phyloP scores from a whole-genome alignment of 2,113 vertebrate species.

The Campylorhamphus procurvoides region DNA sequence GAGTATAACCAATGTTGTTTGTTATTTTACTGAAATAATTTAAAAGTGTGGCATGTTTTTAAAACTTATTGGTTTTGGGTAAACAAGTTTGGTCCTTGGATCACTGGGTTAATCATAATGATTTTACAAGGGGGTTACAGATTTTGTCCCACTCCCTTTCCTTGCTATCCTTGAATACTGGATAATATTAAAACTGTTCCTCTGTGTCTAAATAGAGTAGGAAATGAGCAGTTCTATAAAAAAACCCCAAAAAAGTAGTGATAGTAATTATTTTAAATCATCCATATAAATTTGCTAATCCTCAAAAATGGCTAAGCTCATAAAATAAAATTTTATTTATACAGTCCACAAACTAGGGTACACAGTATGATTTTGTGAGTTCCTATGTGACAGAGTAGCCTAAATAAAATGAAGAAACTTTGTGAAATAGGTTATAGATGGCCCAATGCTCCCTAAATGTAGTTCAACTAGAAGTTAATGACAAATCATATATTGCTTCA shows the following conservation, averaged over 20 bases:
- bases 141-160: not conserved
- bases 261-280: not conserved
- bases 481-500: not conserved
- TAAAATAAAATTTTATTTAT: not conserved
- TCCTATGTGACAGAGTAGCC: not conserved
- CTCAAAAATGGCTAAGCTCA: not conserved
- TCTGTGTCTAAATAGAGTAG: not conserved
- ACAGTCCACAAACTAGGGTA: not conserved
- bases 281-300: not conserved
- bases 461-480: not conserved
- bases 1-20: not conserved
- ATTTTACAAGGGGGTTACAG: not conserved
- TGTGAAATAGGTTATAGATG: not conserved
- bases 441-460: not conserved
- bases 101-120: not conserved
- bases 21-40: not conserved
- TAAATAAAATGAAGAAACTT: slow-evolving; percentile 4
- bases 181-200: not conserved
- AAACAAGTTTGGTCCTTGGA: not conserved
- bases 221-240: not conserved
- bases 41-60: not conserved
- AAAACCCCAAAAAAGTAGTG: not conserved
- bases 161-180: not conserved
- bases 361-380: not conserved
- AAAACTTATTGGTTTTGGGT: not conserved